phyloP scores from a whole-genome alignment of 2,888 invertebrate genomes.

The Apomyelois bistriatella region DNA sequence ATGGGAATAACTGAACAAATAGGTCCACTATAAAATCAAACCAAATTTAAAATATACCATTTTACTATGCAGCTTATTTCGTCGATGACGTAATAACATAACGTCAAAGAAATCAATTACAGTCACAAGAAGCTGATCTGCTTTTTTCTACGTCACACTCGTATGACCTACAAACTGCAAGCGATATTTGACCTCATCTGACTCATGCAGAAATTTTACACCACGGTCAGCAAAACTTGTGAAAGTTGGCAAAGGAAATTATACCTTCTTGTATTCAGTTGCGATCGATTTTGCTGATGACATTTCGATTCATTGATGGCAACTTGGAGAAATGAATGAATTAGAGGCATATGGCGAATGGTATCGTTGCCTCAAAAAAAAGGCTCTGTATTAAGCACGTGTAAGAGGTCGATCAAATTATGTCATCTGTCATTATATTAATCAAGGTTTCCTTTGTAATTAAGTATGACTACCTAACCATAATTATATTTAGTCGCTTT shows the following conservation, averaged over 20 bases:
- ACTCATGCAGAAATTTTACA: slow-evolving; percentile 36
- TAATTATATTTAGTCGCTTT: neutral
- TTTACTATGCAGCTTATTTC: neutral
- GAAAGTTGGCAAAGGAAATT: slow-evolving; percentile 25
- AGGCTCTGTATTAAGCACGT: neutral
- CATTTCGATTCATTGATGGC: slow-evolving; percentile 31
- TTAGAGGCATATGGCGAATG: slow-evolving; percentile 28
- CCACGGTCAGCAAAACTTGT: slow-evolving; percentile 20
- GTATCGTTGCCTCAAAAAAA: slow-evolving; percentile 40
- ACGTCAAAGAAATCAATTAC: neutral
- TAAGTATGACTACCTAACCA: neutral
- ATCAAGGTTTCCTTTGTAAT: slow-evolving; percentile 1
- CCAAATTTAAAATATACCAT: too few relatives aligned
- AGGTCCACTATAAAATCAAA: too few relatives aligned
- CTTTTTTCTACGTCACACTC: neutral
- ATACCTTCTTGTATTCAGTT: slow-evolving; percentile 18
- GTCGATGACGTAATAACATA: neutral
- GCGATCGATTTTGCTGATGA: slow-evolving; percentile 23
- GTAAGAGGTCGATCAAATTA: neutral
- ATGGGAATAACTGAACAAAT: too few relatives aligned
- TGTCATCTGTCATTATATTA: neutral
- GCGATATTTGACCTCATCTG: slow-evolving; percentile 25
- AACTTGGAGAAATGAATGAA: slow-evolving; percentile 51
- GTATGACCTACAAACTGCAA: slow-evolving; percentile 10
- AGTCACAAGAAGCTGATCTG: slow-evolving; percentile 1